These are phyloP conservation scores for Lysandra bellargus DNA, from an alignment of 2,888 invertebrate species.

Conservation along the genomic window DNA sequence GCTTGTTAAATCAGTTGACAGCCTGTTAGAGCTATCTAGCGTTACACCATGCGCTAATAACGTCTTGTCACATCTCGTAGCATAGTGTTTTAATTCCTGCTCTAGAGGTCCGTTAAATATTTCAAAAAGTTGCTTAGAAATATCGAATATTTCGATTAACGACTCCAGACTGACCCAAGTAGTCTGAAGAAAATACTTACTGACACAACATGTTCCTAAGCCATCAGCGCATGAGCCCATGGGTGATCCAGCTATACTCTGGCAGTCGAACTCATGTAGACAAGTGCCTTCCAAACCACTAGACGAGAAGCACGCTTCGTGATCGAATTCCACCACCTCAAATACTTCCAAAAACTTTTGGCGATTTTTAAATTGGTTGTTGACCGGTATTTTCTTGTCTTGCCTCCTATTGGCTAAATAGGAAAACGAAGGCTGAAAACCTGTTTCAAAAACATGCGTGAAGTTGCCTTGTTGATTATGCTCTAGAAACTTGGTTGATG, in stretches of 20 bases:
- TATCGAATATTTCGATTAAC: too few relatives aligned
- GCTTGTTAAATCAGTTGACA: too few relatives aligned
- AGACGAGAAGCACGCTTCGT: constrained; percentile 80
- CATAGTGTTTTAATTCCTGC: too few relatives aligned
- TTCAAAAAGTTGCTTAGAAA: too few relatives aligned
- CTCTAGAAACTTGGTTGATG: neutral
- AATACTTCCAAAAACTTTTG: constrained; percentile 83
- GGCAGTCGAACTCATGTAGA: constrained; percentile 84
- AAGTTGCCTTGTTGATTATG: neutral
- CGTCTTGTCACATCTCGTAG: too few relatives aligned
- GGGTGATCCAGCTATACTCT: constrained; percentile 79
- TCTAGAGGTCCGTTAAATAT: too few relatives aligned
- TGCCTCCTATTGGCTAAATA: neutral
- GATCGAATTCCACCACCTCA: constrained; percentile 85
- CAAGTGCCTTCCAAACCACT: constrained; percentile 85
- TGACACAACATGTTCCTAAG: constrained; percentile 87
- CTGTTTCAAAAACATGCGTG: neutral
- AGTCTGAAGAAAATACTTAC: constrained; percentile 74
- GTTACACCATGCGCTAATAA: too few relatives aligned
- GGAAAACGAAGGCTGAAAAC: neutral
- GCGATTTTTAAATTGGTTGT: constrained; percentile 7
- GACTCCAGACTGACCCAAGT: too few relatives aligned
- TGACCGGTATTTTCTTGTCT: neutral
- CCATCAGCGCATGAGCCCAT: constrained; percentile 87
- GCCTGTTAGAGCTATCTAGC: too few relatives aligned